These are phyloP conservation scores for Agapornis roseicollis DNA, from an alignment of 2,113 vertebrate species.

Conservation along the genomic window DNA sequence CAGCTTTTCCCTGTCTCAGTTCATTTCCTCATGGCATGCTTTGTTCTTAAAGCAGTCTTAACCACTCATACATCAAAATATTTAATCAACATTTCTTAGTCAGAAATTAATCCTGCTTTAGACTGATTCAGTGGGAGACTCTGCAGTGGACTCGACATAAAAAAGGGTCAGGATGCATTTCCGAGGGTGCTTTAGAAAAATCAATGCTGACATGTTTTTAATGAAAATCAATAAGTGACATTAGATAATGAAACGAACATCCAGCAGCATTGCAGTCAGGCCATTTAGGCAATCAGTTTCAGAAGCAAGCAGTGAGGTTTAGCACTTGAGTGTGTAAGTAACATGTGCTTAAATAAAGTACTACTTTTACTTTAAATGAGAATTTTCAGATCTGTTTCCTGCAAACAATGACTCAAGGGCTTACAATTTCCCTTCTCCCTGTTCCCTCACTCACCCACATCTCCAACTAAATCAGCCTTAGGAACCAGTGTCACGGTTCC, in stretches of 20 bases:
- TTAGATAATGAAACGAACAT: slow-evolving; percentile 46
- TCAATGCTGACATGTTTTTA: slow-evolving; percentile 52
- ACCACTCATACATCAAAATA: slow-evolving; percentile 63
- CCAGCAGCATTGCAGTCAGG: background rate
- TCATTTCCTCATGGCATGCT: slow-evolving; percentile 49
- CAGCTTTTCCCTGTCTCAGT: slow-evolving; percentile 37
- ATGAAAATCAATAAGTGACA: slow-evolving; percentile 57
- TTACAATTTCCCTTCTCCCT: background rate
- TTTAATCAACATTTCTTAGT: slow-evolving; percentile 64
- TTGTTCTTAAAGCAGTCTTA: slow-evolving; percentile 58
- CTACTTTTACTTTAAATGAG: background rate
- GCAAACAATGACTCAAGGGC: background rate
- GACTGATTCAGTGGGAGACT: slow-evolving; percentile 15
- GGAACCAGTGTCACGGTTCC: slow-evolving; percentile 3
- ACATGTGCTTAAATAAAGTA: background rate
- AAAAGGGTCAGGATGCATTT: slow-evolving; percentile 47
- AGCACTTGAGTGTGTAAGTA: background rate
- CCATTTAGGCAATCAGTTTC: background rate
- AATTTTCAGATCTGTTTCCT: background rate
- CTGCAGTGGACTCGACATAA: background rate
- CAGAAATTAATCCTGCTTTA: slow-evolving; percentile 40
- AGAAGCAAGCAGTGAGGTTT: background rate
- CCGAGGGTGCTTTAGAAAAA: slow-evolving; percentile 45
- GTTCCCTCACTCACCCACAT: background rate
- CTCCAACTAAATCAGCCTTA: slow-evolving; percentile 8